A percentile compares a stretch with the other conserved stretches of the same genome.
These are phyloP conservation scores for Gryllus bimaculatus DNA, from an alignment of 1,140 invertebrate species.

Conservation along the genomic window DNA sequence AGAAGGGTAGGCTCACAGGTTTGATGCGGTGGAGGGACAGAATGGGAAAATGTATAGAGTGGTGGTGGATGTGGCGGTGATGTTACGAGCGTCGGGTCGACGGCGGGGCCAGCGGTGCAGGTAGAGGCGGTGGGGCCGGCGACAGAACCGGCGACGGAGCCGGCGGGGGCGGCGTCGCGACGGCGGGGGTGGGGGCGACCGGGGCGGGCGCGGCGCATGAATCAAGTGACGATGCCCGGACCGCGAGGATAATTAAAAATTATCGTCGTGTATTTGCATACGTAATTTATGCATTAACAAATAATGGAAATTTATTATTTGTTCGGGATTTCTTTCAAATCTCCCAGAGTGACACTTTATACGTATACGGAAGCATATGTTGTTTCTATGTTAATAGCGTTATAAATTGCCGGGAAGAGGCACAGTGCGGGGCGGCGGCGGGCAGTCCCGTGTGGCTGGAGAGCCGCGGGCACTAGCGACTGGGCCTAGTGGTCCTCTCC, in stretches of 20 bases:
- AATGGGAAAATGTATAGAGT: background rate
- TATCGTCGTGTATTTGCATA: background rate
- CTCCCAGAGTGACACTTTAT: background rate
- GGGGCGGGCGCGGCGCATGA: background rate
- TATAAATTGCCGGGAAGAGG: background rate
- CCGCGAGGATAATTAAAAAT: background rate
- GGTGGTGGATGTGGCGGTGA: background rate
- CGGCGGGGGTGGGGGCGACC: too few species aligned
- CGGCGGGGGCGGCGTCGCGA: too few species aligned
- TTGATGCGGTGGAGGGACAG: too few species aligned
- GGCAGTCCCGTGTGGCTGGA: too few species aligned
- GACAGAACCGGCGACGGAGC: too few species aligned
- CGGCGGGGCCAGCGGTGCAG: background rate
- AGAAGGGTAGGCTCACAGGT: too few species aligned
- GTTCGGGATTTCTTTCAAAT: background rate
- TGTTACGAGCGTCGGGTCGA: background rate
- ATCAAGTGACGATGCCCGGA: background rate
- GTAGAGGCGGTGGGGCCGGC: too few species aligned
- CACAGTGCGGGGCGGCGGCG: background rate
- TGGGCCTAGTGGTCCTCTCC: background rate
- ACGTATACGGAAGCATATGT: constrained; percentile 4
- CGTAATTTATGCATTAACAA: constrained; percentile 5
- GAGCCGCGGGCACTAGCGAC: background rate
- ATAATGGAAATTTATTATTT: constrained; percentile 2
- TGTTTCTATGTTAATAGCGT: constrained; percentile 1